A percentile compares a stretch with the other conserved stretches of the same genome.
phyloP scores from a whole-genome alignment of 2,113 vertebrate species.

The Phylloscopus trochiloides region DNA sequence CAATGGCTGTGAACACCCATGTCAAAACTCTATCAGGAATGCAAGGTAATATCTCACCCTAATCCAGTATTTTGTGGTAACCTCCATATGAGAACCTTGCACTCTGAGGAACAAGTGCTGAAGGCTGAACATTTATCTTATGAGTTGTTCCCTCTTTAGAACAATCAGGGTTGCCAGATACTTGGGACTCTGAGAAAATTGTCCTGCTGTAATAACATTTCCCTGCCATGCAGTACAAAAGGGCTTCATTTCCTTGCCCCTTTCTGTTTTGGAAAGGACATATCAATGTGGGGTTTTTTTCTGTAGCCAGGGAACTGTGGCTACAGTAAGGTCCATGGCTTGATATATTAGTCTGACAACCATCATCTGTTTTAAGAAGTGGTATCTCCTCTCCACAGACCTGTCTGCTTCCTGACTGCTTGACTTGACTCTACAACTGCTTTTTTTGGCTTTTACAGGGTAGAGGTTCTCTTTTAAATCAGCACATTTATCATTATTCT shows the following conservation, averaged over 20 bases:
- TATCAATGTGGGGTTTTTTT: neutral
- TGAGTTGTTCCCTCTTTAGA: neutral
- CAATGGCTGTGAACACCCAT: neutral
- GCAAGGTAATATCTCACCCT: neutral
- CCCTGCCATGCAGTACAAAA: neutral
- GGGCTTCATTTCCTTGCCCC: neutral
- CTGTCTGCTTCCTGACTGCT: neutral
- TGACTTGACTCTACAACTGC: neutral
- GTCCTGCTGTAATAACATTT: neutral
- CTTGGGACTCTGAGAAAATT: neutral
- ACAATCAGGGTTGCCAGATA: neutral
- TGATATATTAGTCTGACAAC: neutral
- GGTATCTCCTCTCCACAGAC: neutral
- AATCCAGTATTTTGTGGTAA: slow-evolving; percentile 1
- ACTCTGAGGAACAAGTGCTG: neutral
- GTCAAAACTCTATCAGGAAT: neutral
- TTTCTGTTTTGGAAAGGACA: neutral
- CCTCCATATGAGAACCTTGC: slow-evolving; percentile 19
- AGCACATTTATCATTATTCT: neutral
- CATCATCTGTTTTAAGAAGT: neutral
- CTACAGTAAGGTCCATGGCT: neutral
- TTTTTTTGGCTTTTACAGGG: neutral
- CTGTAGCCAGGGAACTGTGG: neutral
- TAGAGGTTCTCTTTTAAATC: neutral
- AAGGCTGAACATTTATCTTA: slow-evolving; percentile 42